Evolutionary conservation across 2,888 invertebrate genomes (phyloP).

Genomic region (Pharmacophagus antenor): DNA sequence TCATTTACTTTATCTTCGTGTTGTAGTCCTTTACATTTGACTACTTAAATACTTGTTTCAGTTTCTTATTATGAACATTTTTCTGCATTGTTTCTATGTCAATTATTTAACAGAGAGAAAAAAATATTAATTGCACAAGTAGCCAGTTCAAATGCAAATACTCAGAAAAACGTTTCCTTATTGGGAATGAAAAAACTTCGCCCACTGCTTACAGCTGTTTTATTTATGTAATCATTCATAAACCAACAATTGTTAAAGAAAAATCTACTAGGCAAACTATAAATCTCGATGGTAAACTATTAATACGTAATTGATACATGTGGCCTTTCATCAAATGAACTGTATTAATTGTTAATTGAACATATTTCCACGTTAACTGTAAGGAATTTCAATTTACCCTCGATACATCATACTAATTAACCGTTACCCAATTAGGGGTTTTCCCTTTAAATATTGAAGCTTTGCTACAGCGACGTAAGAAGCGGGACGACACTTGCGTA

Average conservation of each 20-base stretch:
- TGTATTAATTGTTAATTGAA: constrained; percentile 13
- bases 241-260: too few relatives aligned
- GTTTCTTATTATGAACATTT: too few relatives aligned
- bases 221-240: too few relatives aligned
- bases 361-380: constrained; percentile 20
- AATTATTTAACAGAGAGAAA: too few relatives aligned
- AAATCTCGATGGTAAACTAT: background rate
- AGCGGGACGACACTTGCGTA: constrained; percentile 12
- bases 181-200: too few relatives aligned
- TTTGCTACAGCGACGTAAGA: constrained; percentile 16
- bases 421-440: constrained; percentile 24
- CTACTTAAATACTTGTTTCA: too few relatives aligned
- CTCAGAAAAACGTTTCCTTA: too few relatives aligned
- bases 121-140: too few relatives aligned
- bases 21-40: background rate
- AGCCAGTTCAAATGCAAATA: too few relatives aligned
- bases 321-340: background rate
- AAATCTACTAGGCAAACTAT: too few relatives aligned
- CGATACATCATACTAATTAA: constrained; percentile 26
- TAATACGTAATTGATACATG: background rate
- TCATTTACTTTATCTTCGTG: background rate
- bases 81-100: too few relatives aligned
- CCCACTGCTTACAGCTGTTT: too few relatives aligned
- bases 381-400: constrained; percentile 21
- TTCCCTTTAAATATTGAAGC: constrained; percentile 27